Evolutionary conservation across 1,140 invertebrate species (phyloP).

Genomic region (Tenebrio molitor): DNA sequence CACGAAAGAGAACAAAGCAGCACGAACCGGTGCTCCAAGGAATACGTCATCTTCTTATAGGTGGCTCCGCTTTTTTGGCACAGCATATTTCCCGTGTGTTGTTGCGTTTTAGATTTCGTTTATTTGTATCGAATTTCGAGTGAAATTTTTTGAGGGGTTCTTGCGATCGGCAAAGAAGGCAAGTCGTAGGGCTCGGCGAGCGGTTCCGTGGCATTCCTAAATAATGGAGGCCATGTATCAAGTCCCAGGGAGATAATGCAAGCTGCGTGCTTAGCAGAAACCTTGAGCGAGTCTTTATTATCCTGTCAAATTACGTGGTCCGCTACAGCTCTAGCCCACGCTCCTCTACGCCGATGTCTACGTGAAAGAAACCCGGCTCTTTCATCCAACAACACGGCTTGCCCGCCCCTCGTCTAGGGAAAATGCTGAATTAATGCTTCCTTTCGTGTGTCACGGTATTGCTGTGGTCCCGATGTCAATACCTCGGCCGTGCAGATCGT

Average conservation of each 20-base stretch:
- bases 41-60: neutral
- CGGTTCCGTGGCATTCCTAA: slow-evolving; percentile 50
- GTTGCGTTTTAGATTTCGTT: neutral
- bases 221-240: slow-evolving; percentile 54
- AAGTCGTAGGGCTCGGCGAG: slow-evolving; percentile 2
- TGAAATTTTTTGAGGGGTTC: slow-evolving; percentile 8
- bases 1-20: slow-evolving; percentile 5
- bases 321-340: slow-evolving; percentile 33
- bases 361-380: slow-evolving; percentile 32
- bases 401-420: slow-evolving; percentile 23
- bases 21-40: neutral
- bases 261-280: slow-evolving; percentile 52
- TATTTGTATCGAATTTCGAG: neutral
- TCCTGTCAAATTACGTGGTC: slow-evolving; percentile 54
- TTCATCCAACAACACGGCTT: slow-evolving; percentile 3
- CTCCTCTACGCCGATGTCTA: slow-evolving; percentile 1
- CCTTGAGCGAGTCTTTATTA: slow-evolving; percentile 53
- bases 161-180: slow-evolving; percentile 1
- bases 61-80: slow-evolving; percentile 4
- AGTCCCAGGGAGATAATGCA: slow-evolving; percentile 52
- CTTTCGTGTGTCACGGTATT: slow-evolving; percentile 35
- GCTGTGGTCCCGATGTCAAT: slow-evolving; percentile 20
- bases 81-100: neutral
- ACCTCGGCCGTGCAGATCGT: neutral
- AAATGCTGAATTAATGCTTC: slow-evolving; percentile 31